Conservation (phyloP, 2,888 invertebrate genomes). For the Mythimna vitellina region DNA sequence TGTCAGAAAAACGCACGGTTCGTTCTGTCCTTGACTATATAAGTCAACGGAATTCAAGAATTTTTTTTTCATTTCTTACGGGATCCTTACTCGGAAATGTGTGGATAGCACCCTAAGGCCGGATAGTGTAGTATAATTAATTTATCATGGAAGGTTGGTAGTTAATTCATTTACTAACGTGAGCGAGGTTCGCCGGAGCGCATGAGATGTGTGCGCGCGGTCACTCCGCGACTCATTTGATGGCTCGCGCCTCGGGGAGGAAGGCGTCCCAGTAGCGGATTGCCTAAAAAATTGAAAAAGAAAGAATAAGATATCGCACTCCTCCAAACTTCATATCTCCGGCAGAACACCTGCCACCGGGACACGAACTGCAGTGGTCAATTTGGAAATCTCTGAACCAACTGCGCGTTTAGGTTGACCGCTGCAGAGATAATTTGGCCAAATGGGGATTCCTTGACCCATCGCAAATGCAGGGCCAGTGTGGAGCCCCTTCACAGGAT, state of each 20-base stretch:
- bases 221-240: slow-evolving; percentile 92
- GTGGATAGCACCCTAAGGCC: neutral
- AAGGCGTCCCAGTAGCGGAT: slow-evolving; percentile 99
- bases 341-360: no score
- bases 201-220: slow-evolving; percentile 49
- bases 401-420: no score
- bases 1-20: no score
- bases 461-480: no score
- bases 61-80: neutral
- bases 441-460: no score
- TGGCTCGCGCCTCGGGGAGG: slow-evolving; percentile 98
- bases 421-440: no score
- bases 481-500: no score
- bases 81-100: neutral
- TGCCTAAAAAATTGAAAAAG: slow-evolving; percentile 88
- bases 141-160: slow-evolving; percentile 28
- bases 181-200: slow-evolving; percentile 32
- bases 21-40: no score
- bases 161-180: slow-evolving; percentile 62
- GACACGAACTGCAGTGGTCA: no score
- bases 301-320: no score
- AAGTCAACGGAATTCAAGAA: neutral
- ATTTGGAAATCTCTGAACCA: no score
- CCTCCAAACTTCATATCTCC: no score
- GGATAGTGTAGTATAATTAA: slow-evolving; percentile 2